These are phyloP conservation scores for Parelbella ahira DNA, from an alignment of 2,888 invertebrate genomes.

Conservation along the genomic window DNA sequence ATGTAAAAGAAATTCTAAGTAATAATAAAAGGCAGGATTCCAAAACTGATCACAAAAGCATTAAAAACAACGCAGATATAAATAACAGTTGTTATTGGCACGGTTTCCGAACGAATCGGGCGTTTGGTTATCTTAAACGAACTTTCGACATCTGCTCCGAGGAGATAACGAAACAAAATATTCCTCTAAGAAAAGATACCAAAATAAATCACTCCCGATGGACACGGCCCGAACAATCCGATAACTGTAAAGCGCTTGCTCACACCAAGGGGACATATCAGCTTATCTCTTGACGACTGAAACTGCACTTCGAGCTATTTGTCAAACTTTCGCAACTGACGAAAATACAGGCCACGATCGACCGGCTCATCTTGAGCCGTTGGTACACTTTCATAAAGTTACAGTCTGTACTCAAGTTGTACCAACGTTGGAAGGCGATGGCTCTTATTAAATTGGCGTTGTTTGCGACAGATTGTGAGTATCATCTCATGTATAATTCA, in stretches of 20 bases:
- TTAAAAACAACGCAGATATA: too few species aligned
- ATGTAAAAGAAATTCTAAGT: too few species aligned
- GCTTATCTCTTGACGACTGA: conserved; percentile 56
- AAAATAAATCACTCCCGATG: conserved; percentile 23
- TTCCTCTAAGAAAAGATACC: conserved; percentile 16
- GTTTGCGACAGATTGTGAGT: conserved; percentile 59
- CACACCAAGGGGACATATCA: conserved; percentile 48
- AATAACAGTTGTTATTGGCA: too few species aligned
- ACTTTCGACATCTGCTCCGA: conserved; percentile 11
- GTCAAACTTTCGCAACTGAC: conserved; percentile 64
- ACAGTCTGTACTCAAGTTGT: not conserved
- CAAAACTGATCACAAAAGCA: too few species aligned
- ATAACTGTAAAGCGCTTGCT: conserved; percentile 45
- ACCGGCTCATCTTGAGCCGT: conserved; percentile 40
- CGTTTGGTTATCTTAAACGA: conserved; percentile 3
- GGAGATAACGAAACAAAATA: conserved; percentile 15
- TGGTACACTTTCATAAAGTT: conserved; percentile 4
- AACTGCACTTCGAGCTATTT: conserved; percentile 62
- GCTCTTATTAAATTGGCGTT: conserved; percentile 43
- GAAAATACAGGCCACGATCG: conserved; percentile 49
- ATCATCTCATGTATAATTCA: conserved; percentile 63
- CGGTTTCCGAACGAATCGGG: too few species aligned
- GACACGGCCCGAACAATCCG: conserved; percentile 45
- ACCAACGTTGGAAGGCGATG: conserved; percentile 10
- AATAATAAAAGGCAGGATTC: too few species aligned